phyloP scores from a whole-genome alignment of 1,140 invertebrate species.

The Sinella curviseta region DNA sequence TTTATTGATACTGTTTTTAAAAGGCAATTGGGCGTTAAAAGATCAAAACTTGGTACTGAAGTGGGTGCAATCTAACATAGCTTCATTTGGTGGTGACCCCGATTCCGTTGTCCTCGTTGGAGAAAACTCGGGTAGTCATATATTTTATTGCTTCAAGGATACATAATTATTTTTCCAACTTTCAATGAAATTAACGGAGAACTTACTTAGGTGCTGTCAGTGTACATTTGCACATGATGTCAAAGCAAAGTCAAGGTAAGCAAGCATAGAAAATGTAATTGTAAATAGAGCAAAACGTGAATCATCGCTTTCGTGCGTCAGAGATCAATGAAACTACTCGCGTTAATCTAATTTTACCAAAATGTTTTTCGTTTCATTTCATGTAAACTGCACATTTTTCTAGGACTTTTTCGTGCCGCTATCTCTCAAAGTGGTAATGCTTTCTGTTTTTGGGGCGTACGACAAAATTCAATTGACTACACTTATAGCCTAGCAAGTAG shows the following conservation, averaged over 20 bases:
- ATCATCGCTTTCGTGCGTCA: too few relatives aligned
- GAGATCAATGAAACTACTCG: too few relatives aligned
- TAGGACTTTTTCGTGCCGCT: conserved; percentile 33
- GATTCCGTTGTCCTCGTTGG: conserved; percentile 57
- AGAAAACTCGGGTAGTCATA: conserved; percentile 36
- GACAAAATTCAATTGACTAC: conserved; percentile 39
- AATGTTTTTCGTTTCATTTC: background rate
- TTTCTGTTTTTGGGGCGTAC: conserved; percentile 41
- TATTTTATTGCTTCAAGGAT: too few relatives aligned
- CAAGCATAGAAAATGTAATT: background rate
- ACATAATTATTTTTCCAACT: too few relatives aligned
- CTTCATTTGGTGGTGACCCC: conserved; percentile 56
- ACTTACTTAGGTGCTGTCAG: conserved; percentile 39
- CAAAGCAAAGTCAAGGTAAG: conserved; percentile 36
- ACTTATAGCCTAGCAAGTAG: conserved; percentile 28
- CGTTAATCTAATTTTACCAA: too few relatives aligned
- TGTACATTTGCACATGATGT: conserved; percentile 43
- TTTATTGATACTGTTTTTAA: too few relatives aligned
- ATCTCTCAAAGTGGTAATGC: conserved; percentile 43
- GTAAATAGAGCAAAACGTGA: background rate
- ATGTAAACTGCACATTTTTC: background rate
- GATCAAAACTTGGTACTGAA: conserved; percentile 57
- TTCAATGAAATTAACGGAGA: background rate
- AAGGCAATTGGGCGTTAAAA: conserved; percentile 60
- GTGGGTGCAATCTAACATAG: conserved; percentile 57